Evolutionary conservation across 1,140 invertebrate genomes (phyloP), one percentile per base, ranked within the genome.

Genomic region (Diuraphis noxia): DNA sequence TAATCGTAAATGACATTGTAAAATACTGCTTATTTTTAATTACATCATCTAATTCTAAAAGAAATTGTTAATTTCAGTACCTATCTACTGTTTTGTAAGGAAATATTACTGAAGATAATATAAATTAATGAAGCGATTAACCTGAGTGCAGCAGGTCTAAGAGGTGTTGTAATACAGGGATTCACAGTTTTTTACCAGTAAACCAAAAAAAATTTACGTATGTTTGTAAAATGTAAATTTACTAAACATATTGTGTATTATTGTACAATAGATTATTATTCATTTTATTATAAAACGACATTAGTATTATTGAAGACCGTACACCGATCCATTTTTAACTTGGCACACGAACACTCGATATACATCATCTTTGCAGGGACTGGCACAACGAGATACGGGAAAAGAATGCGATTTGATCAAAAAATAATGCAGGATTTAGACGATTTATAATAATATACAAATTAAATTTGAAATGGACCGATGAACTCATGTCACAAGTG

Each of bases 21-120:
- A 87, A 25, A 87, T 36, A 56, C n/a, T 23, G 34, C 34, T 87
- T 36, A 87, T 13, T 40, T 56, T 52, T 56, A 87, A 87, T 85
- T 46, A n/a, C 36, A 82, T 82, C 36, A 82, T 82, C 40, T 41
- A 41, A n/a, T 82, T 19, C 7, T 21, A 79, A 79, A 36, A 72
- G 8, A 79, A 36, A 23, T 77, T 23, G 36, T 81, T 81, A 23
- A 10, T 81, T 81, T 41, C 25, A 40, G 81, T 41, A 41, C 79
- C 77, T 43, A 43, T 40, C 79, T 23, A 40, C 36, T 9, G 79
- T 40, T 38, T 38, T 81, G 21, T 38, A 25, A 25, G 2, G 79
- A 81, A 81, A 36, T 9, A 38, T 13, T 17, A 72, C 17, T 17
- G 13, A 38, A 81, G 1, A 40, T 38, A 25, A 81, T 36, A 23